Percentiles rank a stretch among this genome's conserved stretches.
Conservation (phyloP, 2,113 vertebrate species). For the Malurus elegans region DNA sequence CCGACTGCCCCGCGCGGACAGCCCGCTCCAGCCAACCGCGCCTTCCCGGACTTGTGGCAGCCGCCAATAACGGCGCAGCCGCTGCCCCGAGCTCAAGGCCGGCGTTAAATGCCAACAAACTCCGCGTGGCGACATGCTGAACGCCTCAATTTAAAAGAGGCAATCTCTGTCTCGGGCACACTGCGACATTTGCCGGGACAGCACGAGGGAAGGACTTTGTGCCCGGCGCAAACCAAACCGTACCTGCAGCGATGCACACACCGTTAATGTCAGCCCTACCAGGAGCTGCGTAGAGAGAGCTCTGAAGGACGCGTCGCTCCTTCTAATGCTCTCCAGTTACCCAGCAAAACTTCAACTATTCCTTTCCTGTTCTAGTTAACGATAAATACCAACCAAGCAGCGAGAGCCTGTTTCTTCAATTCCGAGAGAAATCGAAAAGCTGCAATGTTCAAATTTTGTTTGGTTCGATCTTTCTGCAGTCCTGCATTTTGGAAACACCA, state of each 20-base stretch:
- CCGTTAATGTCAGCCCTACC: fast-evolving
- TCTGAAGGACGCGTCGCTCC: fast-evolving
- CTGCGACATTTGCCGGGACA: fast-evolving
- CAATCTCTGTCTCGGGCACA: background rate
- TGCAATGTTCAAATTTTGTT: background rate
- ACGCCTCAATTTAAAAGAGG: fast-evolving
- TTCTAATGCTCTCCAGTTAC: background rate
- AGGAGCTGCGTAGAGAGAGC: fast-evolving
- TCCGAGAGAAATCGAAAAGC: background rate
- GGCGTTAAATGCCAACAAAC: too few relatives aligned
- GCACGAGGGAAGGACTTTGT: background rate
- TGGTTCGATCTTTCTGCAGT: fast-evolving
- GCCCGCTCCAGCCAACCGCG: background rate
- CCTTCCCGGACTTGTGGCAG: background rate
- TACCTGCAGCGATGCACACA: fast-evolving
- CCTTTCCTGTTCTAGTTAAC: fast-evolving
- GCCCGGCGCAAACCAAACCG: fast-evolving
- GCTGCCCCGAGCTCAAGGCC: background rate
- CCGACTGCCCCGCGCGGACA: background rate
- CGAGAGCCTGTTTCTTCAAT: fast-evolving
- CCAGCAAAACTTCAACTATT: fast-evolving
- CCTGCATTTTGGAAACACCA: background rate
- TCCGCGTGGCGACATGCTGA: fast-evolving
- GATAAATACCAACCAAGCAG: background rate
- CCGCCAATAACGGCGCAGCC: background rate